Conservation (phyloP, 1,140 invertebrate species). For the Brachionus koreanus region DNA sequence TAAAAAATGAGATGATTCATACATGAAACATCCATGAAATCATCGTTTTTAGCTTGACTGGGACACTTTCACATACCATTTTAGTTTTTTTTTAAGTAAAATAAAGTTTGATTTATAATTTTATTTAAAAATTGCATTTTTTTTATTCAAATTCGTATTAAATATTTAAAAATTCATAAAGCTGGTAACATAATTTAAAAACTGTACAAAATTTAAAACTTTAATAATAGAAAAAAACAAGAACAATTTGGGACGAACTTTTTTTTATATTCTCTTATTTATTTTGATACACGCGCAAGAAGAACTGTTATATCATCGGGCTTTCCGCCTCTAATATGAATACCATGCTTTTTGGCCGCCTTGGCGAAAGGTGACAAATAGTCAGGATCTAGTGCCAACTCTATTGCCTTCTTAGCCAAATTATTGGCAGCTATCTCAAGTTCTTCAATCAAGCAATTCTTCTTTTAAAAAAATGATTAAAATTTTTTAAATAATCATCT, state of each 20-base stretch:
- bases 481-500: not conserved
- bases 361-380: slow-evolving; percentile 92
- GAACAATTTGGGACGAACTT: not conserved
- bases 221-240: not conserved
- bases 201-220: not conserved
- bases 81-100: no score
- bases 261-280: not conserved
- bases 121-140: not conserved
- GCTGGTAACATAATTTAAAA: slow-evolving; percentile 14
- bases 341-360: slow-evolving; percentile 69
- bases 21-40: no score
- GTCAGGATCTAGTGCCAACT: slow-evolving; percentile 82
- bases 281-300: slow-evolving; percentile 58
- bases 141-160: not conserved
- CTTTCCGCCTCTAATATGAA: slow-evolving; percentile 69
- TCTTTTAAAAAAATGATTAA: not conserved
- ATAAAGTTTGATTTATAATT: not conserved
- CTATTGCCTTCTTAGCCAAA: slow-evolving; percentile 88
- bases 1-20: no score
- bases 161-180: not conserved
- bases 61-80: no score
- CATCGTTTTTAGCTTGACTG: no score
- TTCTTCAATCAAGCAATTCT: slow-evolving; percentile 48
- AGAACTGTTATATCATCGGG: slow-evolving; percentile 95
- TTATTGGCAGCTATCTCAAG: slow-evolving; percentile 85